phyloP scores from a whole-genome alignment of 2,113 vertebrate genomes.

The Pogona vitticeps region DNA sequence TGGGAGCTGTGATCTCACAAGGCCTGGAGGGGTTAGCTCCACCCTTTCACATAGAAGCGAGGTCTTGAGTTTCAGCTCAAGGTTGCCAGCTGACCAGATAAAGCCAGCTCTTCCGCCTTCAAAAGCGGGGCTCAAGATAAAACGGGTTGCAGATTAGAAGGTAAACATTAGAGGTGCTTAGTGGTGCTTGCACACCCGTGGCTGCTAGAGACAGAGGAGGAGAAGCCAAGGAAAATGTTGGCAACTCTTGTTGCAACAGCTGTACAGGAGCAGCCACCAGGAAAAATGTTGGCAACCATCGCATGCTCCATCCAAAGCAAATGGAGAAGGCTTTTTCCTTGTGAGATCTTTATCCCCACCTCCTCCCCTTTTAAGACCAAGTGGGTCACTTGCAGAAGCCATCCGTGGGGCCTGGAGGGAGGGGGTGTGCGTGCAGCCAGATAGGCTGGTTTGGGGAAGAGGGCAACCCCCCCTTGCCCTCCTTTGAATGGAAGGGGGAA shows the following conservation, averaged over 20 bases:
- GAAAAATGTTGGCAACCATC: no score
- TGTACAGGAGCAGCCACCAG: background rate
- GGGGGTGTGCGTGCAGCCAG: background rate
- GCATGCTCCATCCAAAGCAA: no score
- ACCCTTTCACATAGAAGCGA: no score
- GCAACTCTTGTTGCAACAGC: background rate
- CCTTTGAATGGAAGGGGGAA: no score
- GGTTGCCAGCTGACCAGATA: background rate
- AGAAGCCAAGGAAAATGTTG: no score
- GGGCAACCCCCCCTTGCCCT: background rate
- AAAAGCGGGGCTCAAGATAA: background rate
- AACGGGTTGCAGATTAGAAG: no score
- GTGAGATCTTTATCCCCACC: background rate
- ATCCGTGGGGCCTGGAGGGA: conserved; percentile 8
- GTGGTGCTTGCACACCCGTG: no score
- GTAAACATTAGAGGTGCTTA: no score
- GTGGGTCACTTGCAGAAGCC: background rate
- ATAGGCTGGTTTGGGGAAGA: background rate
- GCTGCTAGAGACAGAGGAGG: no score
- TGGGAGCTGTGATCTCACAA: no score
- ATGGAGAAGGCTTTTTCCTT: background rate
- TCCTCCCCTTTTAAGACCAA: background rate
- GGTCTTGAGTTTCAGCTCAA: no score
- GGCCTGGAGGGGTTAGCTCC: no score
- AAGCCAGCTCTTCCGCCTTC: background rate